phyloP scores from a whole-genome alignment of 2,797 vertebrate species.

The Vespertilio murinus region DNA sequence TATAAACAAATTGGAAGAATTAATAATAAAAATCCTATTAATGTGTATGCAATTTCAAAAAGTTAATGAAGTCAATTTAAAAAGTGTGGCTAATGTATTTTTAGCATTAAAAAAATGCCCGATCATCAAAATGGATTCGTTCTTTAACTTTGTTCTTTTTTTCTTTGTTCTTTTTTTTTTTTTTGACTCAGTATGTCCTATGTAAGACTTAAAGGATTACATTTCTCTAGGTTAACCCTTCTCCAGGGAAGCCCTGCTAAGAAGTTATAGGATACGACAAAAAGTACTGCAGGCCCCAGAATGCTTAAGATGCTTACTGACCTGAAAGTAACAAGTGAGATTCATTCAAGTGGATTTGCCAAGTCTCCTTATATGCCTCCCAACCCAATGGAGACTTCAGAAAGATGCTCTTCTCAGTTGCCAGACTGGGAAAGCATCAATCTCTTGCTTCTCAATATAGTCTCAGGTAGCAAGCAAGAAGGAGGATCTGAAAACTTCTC shows the following conservation, averaged over 20 bases:
- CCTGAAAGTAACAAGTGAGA: conserved; percentile 61
- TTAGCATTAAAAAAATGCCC: conserved; percentile 65
- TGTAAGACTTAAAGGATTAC: background rate
- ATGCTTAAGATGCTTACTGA: conserved; percentile 11
- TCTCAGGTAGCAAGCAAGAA: conserved; percentile 40
- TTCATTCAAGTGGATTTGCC: conserved; percentile 32
- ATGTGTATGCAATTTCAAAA: conserved; percentile 73
- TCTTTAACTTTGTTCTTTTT: conserved; percentile 1
- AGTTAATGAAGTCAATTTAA: conserved; percentile 80
- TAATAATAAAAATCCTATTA: conserved; percentile 76
- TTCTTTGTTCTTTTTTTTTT: background rate
- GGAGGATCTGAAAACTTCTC: background rate
- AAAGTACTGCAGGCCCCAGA: conserved; percentile 21
- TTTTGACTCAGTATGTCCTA: background rate
- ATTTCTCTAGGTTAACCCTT: conserved; percentile 46
- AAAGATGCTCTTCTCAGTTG: background rate
- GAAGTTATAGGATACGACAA: background rate
- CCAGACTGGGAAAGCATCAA: background rate
- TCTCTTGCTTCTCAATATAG: background rate
- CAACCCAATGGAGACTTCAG: background rate
- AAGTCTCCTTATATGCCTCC: background rate
- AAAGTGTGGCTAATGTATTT: conserved; percentile 78
- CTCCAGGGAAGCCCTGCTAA: conserved; percentile 48
- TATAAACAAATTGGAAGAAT: conserved; percentile 81
- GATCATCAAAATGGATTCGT: conserved; percentile 67